phyloP scores from a whole-genome alignment of 2,113 vertebrate genomes.

The Paramisgurnus dabryanus region DNA sequence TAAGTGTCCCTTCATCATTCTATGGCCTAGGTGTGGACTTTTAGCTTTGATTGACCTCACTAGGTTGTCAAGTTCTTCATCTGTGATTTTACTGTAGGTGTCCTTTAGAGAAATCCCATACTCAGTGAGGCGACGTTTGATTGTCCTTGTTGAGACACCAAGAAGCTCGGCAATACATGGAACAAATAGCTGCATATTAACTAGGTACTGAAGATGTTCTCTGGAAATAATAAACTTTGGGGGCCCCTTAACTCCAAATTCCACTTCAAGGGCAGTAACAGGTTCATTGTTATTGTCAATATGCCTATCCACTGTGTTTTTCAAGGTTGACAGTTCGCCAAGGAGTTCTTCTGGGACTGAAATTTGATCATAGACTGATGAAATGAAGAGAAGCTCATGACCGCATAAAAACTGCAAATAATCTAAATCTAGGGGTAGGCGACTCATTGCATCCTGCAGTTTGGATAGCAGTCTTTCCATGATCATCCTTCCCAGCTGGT shows the following conservation, averaged over 20 bases:
- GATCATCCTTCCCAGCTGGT: not conserved
- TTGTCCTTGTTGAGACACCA: conserved; percentile 2
- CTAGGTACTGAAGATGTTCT: not conserved
- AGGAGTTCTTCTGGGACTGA: not conserved
- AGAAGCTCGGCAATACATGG: not conserved
- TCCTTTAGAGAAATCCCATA: conserved; percentile 3
- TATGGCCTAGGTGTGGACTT: conserved; percentile 13
- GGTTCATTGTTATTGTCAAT: not conserved
- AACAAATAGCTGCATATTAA: not conserved
- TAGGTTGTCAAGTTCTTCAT: conserved; percentile 35
- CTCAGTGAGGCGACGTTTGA: not conserved
- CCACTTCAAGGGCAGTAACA: not conserved
- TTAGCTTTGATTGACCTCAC: conserved; percentile 4
- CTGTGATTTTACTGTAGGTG: conserved; percentile 19
- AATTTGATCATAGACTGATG: not conserved
- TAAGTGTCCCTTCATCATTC: conserved; percentile 20
- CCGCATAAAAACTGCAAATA: not conserved
- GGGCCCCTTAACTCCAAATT: not conserved
- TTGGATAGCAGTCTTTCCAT: conserved; percentile 3
- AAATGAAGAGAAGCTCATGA: conserved; percentile 4
- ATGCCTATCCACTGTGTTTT: not conserved
- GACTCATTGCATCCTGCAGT: not conserved
- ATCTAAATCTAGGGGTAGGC: not conserved
- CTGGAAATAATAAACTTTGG: not conserved
- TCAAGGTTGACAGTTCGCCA: not conserved